Conservation (phyloP, 1,140 invertebrate genomes). For the Lethrus apterus region DNA sequence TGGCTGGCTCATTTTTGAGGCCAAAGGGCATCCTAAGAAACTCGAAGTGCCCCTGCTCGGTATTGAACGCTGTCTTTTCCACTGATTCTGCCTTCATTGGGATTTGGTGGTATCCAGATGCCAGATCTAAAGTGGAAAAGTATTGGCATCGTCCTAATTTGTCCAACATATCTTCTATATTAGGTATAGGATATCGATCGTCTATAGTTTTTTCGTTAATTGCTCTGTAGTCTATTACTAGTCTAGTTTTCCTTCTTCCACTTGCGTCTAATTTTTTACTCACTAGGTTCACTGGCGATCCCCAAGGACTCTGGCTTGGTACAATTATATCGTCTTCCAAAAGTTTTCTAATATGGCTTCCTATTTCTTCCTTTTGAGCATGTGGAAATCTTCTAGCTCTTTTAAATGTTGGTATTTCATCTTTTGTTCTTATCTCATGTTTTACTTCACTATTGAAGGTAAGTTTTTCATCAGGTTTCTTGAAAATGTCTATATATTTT, state of each 20-base stretch:
- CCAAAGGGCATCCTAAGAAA: slow-evolving; percentile 8
- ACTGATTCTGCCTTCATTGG: background rate
- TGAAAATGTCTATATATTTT: slow-evolving; percentile 3
- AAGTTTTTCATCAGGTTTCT: background rate
- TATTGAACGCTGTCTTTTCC: slow-evolving; percentile 4
- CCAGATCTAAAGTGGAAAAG: slow-evolving; percentile 6
- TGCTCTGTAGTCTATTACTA: slow-evolving; percentile 36
- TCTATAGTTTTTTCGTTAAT: slow-evolving; percentile 35
- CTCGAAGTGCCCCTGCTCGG: slow-evolving; percentile 1
- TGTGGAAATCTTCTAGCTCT: background rate
- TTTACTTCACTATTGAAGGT: slow-evolving; percentile 1
- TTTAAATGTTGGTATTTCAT: slow-evolving; percentile 5
- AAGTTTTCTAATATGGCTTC: background rate
- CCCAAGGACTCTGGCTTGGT: slow-evolving; percentile 5
- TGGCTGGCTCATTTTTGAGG: slow-evolving; percentile 14
- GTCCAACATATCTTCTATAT: slow-evolving; percentile 28
- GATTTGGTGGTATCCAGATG: slow-evolving; percentile 7
- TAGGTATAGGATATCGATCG: slow-evolving; percentile 45
- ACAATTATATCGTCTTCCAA: background rate
- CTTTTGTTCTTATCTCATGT: slow-evolving; percentile 6
- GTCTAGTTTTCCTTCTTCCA: slow-evolving; percentile 32
- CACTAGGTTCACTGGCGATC: slow-evolving; percentile 9
- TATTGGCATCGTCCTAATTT: slow-evolving; percentile 1
- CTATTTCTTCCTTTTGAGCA: background rate
- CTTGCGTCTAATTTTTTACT: slow-evolving; percentile 16